Percentiles rank a stretch among this genome's conserved stretches.
These are phyloP conservation scores for Macroglossus sobrinus DNA, from an alignment of 2,113 vertebrate genomes.

Conservation along the genomic window DNA sequence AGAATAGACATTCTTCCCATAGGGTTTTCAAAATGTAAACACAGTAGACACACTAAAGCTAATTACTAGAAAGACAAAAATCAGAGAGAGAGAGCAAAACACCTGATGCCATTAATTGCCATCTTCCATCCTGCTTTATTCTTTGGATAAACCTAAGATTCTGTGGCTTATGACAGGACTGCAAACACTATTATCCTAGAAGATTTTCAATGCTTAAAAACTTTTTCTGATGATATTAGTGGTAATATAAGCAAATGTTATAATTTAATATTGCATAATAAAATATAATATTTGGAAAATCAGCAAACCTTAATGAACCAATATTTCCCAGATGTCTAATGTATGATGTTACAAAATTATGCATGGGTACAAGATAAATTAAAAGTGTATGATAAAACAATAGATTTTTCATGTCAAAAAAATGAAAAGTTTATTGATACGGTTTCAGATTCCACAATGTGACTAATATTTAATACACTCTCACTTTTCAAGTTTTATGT, in stretches of 20 bases:
- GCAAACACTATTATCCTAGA: background rate
- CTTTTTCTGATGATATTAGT: background rate
- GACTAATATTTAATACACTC: background rate
- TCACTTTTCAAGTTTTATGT: background rate
- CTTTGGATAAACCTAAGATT: background rate
- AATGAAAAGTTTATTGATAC: background rate
- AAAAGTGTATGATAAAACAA: background rate
- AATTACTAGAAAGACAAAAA: background rate
- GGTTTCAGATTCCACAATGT: background rate
- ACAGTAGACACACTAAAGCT: background rate
- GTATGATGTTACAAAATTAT: background rate
- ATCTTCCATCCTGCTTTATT: background rate
- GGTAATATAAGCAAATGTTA: background rate
- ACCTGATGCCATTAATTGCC: background rate
- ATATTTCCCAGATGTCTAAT: background rate
- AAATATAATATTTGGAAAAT: background rate
- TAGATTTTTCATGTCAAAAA: background rate
- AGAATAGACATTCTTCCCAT: background rate
- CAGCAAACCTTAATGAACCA: background rate
- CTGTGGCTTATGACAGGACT: background rate
- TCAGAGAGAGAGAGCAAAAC: background rate
- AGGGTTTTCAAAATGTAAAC: background rate
- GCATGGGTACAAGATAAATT: background rate
- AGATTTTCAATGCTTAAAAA: background rate
- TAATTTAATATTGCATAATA: background rate